Conservation (phyloP, 2,888 invertebrate genomes). For the Lamellibrachia satsuma region DNA sequence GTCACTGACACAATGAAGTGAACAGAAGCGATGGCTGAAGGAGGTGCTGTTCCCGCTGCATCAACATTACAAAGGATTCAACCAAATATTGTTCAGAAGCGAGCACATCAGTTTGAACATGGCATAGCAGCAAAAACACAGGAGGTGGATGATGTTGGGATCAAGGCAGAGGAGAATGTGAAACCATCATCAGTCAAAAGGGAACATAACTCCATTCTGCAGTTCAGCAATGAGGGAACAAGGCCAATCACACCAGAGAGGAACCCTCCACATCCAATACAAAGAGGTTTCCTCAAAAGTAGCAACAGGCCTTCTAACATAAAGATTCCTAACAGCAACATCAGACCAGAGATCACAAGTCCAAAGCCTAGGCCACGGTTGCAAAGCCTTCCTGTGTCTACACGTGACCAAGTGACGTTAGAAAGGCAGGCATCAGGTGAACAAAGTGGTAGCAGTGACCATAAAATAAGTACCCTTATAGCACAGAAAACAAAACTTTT, state of each 20-base stretch:
- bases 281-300: neutral
- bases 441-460: neutral
- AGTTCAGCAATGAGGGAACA: neutral
- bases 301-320: neutral
- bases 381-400: neutral
- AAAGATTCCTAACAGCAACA: neutral
- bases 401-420: neutral
- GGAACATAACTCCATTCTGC: neutral
- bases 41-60: neutral
- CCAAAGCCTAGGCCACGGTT: neutral
- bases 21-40: neutral
- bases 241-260: neutral
- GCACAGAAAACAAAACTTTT: neutral
- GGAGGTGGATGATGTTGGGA: neutral
- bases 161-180: neutral
- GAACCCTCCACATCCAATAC: neutral
- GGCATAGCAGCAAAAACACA: neutral
- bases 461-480: neutral
- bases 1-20: neutral
- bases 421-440: neutral
- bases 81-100: slow-evolving; percentile 13
- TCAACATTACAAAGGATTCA: neutral
- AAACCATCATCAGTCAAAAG: neutral
- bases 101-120: neutral
- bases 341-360: neutral